A percentile compares a stretch with the other conserved stretches of the same genome.
phyloP scores from a whole-genome alignment of 2,888 invertebrate species.

The Drosophila tripunctata region DNA sequence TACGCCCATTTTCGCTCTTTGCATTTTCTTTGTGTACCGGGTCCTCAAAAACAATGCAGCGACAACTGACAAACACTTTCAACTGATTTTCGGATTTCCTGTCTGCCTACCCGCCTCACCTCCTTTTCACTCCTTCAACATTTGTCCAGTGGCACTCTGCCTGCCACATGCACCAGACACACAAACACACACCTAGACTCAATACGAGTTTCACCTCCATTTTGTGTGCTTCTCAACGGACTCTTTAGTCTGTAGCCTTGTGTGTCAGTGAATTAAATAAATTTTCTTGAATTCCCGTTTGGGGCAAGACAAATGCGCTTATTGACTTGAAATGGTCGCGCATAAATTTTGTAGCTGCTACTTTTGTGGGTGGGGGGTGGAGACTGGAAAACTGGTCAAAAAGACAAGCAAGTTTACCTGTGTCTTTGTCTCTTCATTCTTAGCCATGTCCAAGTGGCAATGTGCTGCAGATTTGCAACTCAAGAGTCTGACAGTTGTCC shows the following conservation, averaged over 20 bases:
- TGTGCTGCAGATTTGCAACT: constrained; percentile 44
- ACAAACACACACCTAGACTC: neutral
- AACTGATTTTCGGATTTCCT: constrained; percentile 24
- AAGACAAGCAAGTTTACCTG: constrained; percentile 32
- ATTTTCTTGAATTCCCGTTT: constrained; percentile 48
- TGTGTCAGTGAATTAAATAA: constrained; percentile 67
- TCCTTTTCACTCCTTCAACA: neutral
- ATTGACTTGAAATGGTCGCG: constrained; percentile 76
- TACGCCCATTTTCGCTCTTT: no score
- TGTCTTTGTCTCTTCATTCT: no score
- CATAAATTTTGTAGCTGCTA: constrained; percentile 66
- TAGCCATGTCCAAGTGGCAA: constrained; percentile 13
- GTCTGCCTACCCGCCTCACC: neutral
- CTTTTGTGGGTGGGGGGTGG: constrained; percentile 14
- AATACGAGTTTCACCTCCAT: neutral
- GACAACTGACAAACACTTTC: constrained; percentile 27
- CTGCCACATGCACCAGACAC: neutral
- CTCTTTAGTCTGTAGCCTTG: constrained; percentile 4
- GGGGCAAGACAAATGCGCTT: constrained; percentile 77
- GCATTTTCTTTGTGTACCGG: neutral
- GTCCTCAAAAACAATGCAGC: constrained; percentile 6
- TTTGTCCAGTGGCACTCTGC: constrained; percentile 4
- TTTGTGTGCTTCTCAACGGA: neutral
- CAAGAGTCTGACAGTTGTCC: constrained; percentile 46
- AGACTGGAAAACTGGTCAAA: no score